Conservation (phyloP, 2,888 invertebrate species). For the Ceramica pisi region DNA sequence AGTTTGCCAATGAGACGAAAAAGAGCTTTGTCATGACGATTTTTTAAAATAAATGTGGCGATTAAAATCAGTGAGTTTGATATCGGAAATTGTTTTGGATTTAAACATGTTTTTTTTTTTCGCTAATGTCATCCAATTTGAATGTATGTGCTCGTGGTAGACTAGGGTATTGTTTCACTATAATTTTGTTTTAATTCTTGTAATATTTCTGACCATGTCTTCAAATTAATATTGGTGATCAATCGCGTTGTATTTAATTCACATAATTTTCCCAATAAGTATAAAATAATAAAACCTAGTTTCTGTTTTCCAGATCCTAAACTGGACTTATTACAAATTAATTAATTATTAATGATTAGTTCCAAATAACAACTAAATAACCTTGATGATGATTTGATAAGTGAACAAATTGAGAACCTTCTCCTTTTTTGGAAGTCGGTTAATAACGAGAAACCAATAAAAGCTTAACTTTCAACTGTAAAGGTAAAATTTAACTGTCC, state of each 20-base stretch:
- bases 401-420: too few relatives aligned
- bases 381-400: too few relatives aligned
- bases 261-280: not conserved
- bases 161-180: not conserved
- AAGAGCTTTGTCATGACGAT: constrained; percentile 49
- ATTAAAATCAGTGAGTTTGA: constrained; percentile 54
- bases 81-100: constrained; percentile 12
- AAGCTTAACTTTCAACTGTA: not conserved
- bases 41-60: constrained; percentile 38
- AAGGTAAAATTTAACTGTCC: not conserved
- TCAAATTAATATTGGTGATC: not conserved
- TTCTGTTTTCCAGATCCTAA: too few relatives aligned
- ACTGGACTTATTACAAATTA: not conserved
- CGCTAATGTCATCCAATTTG: constrained; percentile 30
- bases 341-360: not conserved
- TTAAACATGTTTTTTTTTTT: constrained; percentile 17
- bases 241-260: not conserved
- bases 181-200: not conserved
- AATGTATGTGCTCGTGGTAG: constrained; percentile 15
- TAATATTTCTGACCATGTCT: not conserved
- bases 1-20: constrained; percentile 39
- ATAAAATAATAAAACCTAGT: too few relatives aligned
- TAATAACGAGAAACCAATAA: not conserved
- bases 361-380: not conserved
- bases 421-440: too few relatives aligned